Conservation (phyloP, 2,888 invertebrate genomes). For the Tiphia femorata region DNA sequence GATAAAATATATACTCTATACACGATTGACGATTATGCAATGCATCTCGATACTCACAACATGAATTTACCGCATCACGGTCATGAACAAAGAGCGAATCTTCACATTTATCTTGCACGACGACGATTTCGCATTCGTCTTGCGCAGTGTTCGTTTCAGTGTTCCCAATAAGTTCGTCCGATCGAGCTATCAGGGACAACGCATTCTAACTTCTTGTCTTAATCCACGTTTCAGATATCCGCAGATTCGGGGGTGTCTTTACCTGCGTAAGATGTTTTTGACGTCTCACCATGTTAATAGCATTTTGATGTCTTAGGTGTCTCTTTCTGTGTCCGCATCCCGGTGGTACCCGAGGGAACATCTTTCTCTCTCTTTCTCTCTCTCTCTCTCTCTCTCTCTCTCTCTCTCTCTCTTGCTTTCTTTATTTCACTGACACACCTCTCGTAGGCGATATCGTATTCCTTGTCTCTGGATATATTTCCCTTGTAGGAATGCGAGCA, state of each 20-base stretch:
- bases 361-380: slow-evolving; percentile 1
- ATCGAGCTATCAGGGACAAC: no score
- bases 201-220: slow-evolving; percentile 5
- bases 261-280: no score
- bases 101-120: neutral
- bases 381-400: neutral
- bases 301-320: neutral
- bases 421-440: neutral
- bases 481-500: slow-evolving; percentile 89
- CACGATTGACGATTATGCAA: no score
- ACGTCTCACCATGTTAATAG: neutral
- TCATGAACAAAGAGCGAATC: neutral
- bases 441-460: slow-evolving; percentile 13
- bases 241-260: slow-evolving; percentile 13
- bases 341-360: no score
- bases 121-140: no score
- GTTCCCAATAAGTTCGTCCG: no score
- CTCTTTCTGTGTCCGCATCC: neutral
- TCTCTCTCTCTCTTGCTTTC: neutral
- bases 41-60: no score
- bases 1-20: no score
- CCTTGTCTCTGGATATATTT: slow-evolving; percentile 54
- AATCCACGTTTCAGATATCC: slow-evolving; percentile 31
- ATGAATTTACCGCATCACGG: neutral
- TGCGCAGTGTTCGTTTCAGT: no score